Conservation (phyloP, 1,140 invertebrate genomes). For the Spodoptera frugiperda region DNA sequence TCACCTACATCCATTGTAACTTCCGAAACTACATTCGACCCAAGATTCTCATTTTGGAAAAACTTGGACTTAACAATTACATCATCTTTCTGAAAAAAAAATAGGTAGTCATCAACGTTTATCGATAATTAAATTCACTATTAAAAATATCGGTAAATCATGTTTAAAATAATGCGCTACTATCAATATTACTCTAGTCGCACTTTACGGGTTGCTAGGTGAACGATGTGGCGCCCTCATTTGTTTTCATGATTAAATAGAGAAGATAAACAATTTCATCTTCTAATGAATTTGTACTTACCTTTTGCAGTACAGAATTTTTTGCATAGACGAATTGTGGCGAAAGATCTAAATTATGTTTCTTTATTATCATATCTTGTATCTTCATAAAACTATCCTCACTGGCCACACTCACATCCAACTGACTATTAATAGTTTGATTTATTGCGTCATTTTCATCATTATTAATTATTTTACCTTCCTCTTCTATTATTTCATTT, state of each 20-base stretch:
- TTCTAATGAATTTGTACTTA: neutral
- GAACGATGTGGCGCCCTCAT: too few species aligned
- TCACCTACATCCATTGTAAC: neutral
- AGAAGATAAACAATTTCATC: too few species aligned
- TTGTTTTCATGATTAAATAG: neutral
- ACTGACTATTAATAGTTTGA: conserved; percentile 48
- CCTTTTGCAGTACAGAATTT: conserved; percentile 51
- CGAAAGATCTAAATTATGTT: conserved; percentile 74
- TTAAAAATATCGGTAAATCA: too few species aligned
- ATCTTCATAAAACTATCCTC: conserved; percentile 65
- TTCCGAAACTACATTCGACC: conserved; percentile 19
- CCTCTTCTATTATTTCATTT: conserved; percentile 43
- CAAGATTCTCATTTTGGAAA: conserved; percentile 40
- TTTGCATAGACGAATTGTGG: conserved; percentile 76
- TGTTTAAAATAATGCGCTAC: too few species aligned
- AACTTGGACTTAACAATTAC: conserved; percentile 61
- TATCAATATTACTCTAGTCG: too few species aligned
- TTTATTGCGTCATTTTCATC: conserved; percentile 40
- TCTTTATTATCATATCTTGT: conserved; percentile 71
- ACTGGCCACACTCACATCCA: conserved; percentile 60
- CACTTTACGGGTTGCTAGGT: too few species aligned
- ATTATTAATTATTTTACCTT: conserved; percentile 47
- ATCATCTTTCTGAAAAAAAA: conserved; percentile 61
- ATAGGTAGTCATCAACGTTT: too few species aligned
- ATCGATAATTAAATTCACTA: too few species aligned